phyloP scores from a whole-genome alignment of 2,888 invertebrate species.

The Thumatha senex region DNA sequence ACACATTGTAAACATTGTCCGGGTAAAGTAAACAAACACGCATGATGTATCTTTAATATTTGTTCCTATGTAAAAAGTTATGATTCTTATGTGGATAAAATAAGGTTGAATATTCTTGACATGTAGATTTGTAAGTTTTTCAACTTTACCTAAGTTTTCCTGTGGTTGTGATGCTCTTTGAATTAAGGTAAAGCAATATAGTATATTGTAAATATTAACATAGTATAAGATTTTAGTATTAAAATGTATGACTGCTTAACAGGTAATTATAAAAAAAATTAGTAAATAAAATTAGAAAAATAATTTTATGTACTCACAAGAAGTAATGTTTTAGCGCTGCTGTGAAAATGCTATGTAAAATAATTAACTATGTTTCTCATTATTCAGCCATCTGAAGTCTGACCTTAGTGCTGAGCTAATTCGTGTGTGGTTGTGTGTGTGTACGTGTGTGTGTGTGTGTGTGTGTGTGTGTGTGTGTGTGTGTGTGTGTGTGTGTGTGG shows the following conservation, averaged over 20 bases:
- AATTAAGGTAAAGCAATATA: constrained; percentile 34
- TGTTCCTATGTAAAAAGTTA: constrained; percentile 9
- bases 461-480: too few relatives aligned
- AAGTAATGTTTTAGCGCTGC: neutral
- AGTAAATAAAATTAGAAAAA: neutral
- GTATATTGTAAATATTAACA: constrained; percentile 25
- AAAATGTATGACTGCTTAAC: neutral
- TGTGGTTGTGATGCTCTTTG: constrained; percentile 54
- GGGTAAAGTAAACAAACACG: constrained; percentile 9
- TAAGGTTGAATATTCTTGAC: constrained; percentile 20
- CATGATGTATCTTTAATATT: constrained; percentile 1
- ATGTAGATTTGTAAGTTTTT: constrained; percentile 18
- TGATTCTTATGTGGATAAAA: neutral
- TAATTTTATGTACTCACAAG: too few relatives aligned
- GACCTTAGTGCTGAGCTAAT: too few relatives aligned
- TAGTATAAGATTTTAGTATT: constrained; percentile 3
- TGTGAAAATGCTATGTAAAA: neutral
- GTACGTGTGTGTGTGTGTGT: too few relatives aligned
- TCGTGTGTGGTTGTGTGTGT: too few relatives aligned
- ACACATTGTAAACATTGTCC: constrained; percentile 9
- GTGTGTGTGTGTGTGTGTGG: too few relatives aligned
- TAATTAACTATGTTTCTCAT: too few relatives aligned
- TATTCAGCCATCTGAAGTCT: too few relatives aligned
- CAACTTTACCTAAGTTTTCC: constrained; percentile 33
- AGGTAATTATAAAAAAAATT: constrained; percentile 1